Evolutionary conservation across 2,113 vertebrate species (phyloP).

Genomic region (Murina feae): DNA sequence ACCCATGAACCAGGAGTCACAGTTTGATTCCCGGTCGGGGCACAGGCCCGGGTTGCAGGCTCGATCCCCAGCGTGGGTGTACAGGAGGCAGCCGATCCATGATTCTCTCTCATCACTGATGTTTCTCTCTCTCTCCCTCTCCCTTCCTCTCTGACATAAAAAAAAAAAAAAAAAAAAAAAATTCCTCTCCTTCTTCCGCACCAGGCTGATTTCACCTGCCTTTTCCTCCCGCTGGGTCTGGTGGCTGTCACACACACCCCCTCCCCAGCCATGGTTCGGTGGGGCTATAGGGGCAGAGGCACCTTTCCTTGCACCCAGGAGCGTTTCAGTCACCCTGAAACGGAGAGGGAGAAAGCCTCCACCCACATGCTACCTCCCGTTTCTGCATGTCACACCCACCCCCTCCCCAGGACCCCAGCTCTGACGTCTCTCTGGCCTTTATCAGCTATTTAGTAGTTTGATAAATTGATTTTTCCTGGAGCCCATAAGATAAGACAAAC

Average conservation of each 20-base stretch:
- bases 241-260: no score
- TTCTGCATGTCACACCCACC: constrained; percentile 2
- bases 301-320: background rate
- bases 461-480: background rate
- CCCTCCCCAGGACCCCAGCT: background rate
- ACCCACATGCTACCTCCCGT: background rate
- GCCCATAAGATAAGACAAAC: background rate
- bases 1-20: no score
- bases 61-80: no score
- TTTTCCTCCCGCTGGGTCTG: background rate
- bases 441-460: background rate
- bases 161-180: background rate
- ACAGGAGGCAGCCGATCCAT: no score
- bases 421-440: background rate
- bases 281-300: no score
- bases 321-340: background rate
- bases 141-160: no score
- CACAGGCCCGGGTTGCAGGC: no score
- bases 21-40: no score
- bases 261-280: background rate
- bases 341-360: background rate
- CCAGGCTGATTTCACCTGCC: background rate
- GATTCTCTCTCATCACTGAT: no score
- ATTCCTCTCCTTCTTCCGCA: background rate
- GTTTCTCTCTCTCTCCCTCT: no score